Conservation (phyloP, 2,888 invertebrate genomes). For the Drosophila quinaria region DNA sequence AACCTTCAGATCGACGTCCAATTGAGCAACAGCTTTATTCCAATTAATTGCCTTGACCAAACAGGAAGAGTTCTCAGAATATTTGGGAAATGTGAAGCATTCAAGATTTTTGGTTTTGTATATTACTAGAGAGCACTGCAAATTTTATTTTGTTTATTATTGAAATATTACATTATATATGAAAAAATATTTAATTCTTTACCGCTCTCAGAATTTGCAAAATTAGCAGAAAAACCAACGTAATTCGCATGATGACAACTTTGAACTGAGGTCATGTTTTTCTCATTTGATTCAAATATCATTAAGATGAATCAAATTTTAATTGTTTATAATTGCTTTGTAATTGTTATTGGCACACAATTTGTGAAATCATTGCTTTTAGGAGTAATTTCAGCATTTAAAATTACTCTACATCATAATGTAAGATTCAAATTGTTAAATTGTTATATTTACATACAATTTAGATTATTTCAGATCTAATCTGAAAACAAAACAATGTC, state of each 20-base stretch:
- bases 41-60: neutral
- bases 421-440: too few species aligned
- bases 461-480: too few species aligned
- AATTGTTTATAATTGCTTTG: neutral
- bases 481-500: too few species aligned
- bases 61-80: neutral
- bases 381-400: too few species aligned
- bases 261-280: neutral
- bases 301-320: neutral
- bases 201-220: neutral
- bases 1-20: slow-evolving; percentile 7
- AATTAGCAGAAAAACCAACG: neutral
- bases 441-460: too few species aligned
- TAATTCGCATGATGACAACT: neutral
- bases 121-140: neutral
- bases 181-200: too few species aligned
- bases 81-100: neutral
- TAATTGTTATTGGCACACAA: too few species aligned
- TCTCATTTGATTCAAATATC: neutral
- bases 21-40: slow-evolving; percentile 20
- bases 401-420: too few species aligned
- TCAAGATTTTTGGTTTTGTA: neutral
- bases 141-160: neutral
- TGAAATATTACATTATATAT: too few species aligned
- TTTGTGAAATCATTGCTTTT: too few species aligned